Evolutionary conservation across 2,888 invertebrate genomes (phyloP), one percentile per base, ranked within the genome.

Genomic region (Eupithecia subumbrata): DNA sequence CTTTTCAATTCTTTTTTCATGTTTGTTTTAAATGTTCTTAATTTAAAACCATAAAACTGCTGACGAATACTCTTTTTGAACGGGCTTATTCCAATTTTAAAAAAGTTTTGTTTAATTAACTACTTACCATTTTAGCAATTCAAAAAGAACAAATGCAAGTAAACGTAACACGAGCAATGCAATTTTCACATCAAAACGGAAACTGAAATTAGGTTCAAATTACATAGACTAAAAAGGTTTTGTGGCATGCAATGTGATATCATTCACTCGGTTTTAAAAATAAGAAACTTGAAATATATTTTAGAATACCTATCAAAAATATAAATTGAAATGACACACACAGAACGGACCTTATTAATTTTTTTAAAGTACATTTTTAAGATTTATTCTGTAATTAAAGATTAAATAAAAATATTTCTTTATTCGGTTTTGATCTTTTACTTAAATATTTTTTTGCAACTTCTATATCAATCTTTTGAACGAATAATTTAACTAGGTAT

Each of bases 101-200:
- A 64, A 64, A 64, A 34, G 34, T 34, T 64, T 64, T 8, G 64
- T 30, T 18, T 64, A 18, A 16, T 64, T 16, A 34, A 34, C 16
- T 64, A 8, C 16, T 64, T 18, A 64, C 34, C 8, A 2, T 64
- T 34, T 16, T 64, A 34, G 34, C 64, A 18, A 34, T 64, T 18
- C n/a, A 70, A 64, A 64, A 64, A 66, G 25, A 40, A 68, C 68
- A 69, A 63, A 60, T 30, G 18, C 52, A 72, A 64, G 11, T 52
- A 5, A 64, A n/a, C 71, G 43, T 73, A 60, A 73, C 56, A 56
- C 30, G 68, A 48, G 60, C 63, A 37, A 64, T 75, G 74, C 72
- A 72, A 74, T 79, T 78, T 80, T 73, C 72, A 77, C 74, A 71
- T 78, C 67, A 71, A 78, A 77, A 71, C 64, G 30, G 25, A 74